A percentile compares a stretch with the other conserved stretches of the same genome.
Conservation (phyloP, 2,888 invertebrate genomes). For the Nymphalis polychloros region DNA sequence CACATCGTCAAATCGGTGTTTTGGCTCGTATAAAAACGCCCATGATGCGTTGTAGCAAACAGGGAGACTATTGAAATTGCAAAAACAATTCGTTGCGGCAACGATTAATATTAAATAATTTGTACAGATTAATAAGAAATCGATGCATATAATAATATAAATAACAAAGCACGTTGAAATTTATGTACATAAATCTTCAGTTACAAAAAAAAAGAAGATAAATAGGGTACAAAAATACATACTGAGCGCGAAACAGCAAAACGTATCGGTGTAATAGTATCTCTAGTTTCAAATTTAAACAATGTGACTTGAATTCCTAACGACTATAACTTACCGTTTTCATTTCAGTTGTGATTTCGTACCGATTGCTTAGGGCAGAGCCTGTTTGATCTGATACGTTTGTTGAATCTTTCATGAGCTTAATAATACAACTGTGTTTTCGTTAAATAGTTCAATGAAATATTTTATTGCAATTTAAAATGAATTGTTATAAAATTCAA, state of each 20-base stretch:
- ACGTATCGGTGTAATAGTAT: slow-evolving; percentile 20
- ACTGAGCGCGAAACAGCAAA: slow-evolving; percentile 11
- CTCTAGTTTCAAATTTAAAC: slow-evolving; percentile 63
- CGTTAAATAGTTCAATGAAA: neutral
- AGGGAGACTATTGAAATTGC: too few relatives aligned
- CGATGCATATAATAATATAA: too few relatives aligned
- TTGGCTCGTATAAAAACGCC: too few relatives aligned
- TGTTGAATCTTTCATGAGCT: slow-evolving; percentile 35
- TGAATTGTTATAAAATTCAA: too few relatives aligned
- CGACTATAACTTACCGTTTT: slow-evolving; percentile 37
- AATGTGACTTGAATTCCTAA: slow-evolving; percentile 44
- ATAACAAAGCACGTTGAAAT: too few relatives aligned
- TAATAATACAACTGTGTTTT: slow-evolving; percentile 14
- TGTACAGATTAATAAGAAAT: too few relatives aligned
- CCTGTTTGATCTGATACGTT: slow-evolving; percentile 30
- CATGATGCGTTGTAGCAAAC: too few relatives aligned
- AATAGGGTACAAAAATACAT: neutral
- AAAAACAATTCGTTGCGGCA: too few relatives aligned
- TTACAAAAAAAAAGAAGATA: neutral
- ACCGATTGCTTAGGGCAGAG: slow-evolving; percentile 33
- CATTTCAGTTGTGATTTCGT: slow-evolving; percentile 37
- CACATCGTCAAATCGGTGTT: too few relatives aligned
- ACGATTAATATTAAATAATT: too few relatives aligned
- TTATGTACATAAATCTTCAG: neutral
- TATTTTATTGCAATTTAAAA: too few relatives aligned